These are phyloP conservation scores for Drosophila sucinea DNA, from an alignment of 1,140 invertebrate genomes.

Conservation along the genomic window DNA sequence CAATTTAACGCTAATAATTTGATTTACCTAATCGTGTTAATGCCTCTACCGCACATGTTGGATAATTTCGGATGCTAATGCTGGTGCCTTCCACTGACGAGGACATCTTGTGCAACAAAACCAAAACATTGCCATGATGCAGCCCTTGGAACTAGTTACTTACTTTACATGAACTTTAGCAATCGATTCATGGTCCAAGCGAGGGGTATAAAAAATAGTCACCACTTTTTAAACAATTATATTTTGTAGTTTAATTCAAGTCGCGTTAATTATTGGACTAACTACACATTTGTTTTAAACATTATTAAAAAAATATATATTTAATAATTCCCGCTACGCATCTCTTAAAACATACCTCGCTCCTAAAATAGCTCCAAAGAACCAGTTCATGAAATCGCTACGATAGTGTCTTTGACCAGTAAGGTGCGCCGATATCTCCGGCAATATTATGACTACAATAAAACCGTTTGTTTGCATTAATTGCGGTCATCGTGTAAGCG, in stretches of 20 bases:
- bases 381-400: neutral
- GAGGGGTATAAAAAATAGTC: neutral
- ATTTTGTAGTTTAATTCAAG: too few species aligned
- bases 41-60: conserved; percentile 87
- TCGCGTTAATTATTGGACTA: too few species aligned
- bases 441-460: conserved; percentile 27
- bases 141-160: conserved; percentile 6
- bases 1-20: neutral
- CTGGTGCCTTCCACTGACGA: conserved; percentile 57
- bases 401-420: neutral
- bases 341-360: neutral
- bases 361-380: neutral
- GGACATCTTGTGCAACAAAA: conserved; percentile 46
- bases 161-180: neutral
- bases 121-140: conserved; percentile 20
- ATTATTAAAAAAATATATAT: too few species aligned
- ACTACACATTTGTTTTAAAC: too few species aligned
- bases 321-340: neutral
- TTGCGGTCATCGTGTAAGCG: conserved; percentile 86
- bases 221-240: too few species aligned
- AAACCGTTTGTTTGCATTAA: conserved; percentile 86
- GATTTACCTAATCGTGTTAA: conserved; percentile 86
- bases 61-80: conserved; percentile 84
- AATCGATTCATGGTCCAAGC: neutral
- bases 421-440: neutral